phyloP scores from a whole-genome alignment of 1,140 invertebrate genomes.

The Maniola jurtina region DNA sequence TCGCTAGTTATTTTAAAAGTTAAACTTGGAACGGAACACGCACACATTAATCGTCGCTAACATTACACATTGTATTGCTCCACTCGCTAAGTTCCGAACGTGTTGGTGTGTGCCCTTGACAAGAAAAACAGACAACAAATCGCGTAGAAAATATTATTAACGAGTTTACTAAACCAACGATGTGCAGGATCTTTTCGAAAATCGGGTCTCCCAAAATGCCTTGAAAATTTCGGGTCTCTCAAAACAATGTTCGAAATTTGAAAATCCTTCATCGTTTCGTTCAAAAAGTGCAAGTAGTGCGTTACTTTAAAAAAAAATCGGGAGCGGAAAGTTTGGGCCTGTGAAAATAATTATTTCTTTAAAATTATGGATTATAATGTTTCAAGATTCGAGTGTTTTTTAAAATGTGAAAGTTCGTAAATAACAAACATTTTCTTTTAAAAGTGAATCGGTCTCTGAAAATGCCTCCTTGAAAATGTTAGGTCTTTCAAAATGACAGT shows the following conservation, averaged over 20 bases:
- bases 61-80: constrained; percentile 8
- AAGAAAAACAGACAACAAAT: neutral
- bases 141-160: neutral
- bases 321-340: neutral
- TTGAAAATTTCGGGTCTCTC: too few species aligned
- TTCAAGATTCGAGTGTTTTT: too few species aligned
- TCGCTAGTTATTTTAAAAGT: too few species aligned
- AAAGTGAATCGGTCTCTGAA: too few species aligned
- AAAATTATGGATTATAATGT: too few species aligned
- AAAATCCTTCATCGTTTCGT: too few species aligned
- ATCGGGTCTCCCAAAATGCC: too few species aligned
- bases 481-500: neutral
- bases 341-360: neutral
- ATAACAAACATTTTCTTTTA: too few species aligned
- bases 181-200: neutral
- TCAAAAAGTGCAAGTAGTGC: neutral
- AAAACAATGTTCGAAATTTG: too few species aligned
- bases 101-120: neutral
- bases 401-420: too few species aligned
- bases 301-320: too few species aligned
- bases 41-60: neutral
- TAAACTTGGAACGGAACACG: neutral
- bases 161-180: neutral
- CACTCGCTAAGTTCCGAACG: constrained; percentile 1
- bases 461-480: neutral